Base-by-base conservation (phyloP, 2,113 vertebrate genomes). In the Myrmophylax atrothorax region DNA sequence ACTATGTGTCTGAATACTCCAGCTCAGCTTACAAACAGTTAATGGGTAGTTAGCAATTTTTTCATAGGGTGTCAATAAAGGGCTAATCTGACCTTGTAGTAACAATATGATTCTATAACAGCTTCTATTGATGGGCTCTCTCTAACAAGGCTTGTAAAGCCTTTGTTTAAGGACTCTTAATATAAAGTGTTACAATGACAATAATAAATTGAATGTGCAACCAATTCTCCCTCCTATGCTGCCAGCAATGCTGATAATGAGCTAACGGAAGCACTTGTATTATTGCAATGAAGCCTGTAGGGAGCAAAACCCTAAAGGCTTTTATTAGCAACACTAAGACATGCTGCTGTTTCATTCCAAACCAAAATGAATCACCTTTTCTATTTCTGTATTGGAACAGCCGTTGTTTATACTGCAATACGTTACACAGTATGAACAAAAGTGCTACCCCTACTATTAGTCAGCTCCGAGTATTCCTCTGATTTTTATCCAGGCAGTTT, bases 341-440 rank as follows among this genome's bases (percentile, higher is more conserved):
- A 78, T 60, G 67, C 44, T 87, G 77, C 76, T 81, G 56, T 90
- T 96, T 86, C 68, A 38, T 90, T 96, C 89, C 94, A 93, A 95
- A 95, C 18, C 60, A 87, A 95, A 95, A 96, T 94, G 89, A 96
- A 96, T 74, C 91, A 95, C 94, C 92, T 97, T 94, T 97, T 93
- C 93, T 95, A 72, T 89, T 96, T 89, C 80, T 93, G 80, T 46
- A 67, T 18, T 77, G 73, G 56, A 92, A 72, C 40, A 68, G 50
- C 35, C 24, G 12, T 63, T 72, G 68, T 52, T 78, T 66, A 31
- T 35, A 49, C n/a, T 89, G 47, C 35, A 64, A 77, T 94, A 55
- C 3, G 0, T 82, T 89, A 47, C 69, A 75, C 77, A 87, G 69
- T 89, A 40, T 55, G 73, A 58, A 92, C 35, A 75, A 59, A 77